Evolutionary conservation across 2,797 vertebrate species (phyloP).

Genomic region (Darevskia nairensis): DNA sequence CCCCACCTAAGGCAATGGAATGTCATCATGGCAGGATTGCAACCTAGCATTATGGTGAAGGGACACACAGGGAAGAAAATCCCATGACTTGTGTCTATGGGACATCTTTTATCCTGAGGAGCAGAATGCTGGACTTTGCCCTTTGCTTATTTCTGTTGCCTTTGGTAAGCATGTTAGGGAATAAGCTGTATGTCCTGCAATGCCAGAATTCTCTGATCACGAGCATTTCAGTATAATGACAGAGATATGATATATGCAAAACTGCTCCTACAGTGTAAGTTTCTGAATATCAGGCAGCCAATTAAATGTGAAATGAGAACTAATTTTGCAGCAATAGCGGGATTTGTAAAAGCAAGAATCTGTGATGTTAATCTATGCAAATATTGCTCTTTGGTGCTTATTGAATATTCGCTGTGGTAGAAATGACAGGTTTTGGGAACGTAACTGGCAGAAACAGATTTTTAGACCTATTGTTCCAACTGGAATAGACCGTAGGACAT

Average conservation of each 20-base stretch:
- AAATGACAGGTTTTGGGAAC: neutral
- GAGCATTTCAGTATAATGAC: conserved; percentile 6
- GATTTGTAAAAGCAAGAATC: conserved; percentile 65
- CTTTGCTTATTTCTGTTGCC: neutral
- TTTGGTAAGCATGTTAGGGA: neutral
- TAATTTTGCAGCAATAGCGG: conserved; percentile 64
- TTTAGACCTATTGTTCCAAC: neutral
- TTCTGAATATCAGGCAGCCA: conserved; percentile 46
- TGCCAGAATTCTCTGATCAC: neutral
- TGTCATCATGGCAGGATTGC: neutral
- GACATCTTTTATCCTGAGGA: neutral
- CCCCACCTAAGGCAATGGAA: neutral
- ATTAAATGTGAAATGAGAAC: conserved; percentile 64
- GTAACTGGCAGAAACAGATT: neutral
- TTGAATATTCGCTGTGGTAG: neutral
- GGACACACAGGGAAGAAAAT: neutral
- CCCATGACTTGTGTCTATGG: neutral
- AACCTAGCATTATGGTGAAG: neutral
- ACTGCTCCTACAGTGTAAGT: conserved; percentile 64
- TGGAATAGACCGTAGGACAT: neutral
- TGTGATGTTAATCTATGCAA: conserved; percentile 26
- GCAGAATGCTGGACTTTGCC: no score
- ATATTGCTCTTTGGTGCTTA: conserved; percentile 19
- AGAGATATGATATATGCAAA: conserved; percentile 44
- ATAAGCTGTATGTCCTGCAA: neutral